Evolutionary conservation across 2,113 vertebrate species (phyloP).

Genomic region (Narcine bancroftii): DNA sequence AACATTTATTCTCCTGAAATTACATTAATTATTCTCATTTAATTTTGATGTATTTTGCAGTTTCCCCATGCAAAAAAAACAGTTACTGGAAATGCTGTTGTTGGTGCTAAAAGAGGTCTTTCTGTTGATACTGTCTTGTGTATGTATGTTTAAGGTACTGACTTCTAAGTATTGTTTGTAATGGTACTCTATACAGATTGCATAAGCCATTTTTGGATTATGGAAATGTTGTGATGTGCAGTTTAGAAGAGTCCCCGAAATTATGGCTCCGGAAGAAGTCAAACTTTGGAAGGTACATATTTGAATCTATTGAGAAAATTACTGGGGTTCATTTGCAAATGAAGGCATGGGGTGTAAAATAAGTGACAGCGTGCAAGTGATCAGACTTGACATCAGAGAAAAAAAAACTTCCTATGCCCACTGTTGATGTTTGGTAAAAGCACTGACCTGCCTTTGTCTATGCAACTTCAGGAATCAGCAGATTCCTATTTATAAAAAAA

Average conservation of each 20-base stretch:
- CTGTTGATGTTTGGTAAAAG: no score
- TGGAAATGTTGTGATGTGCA: slow-evolving; percentile 69
- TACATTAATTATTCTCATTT: neutral
- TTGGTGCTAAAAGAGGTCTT: neutral
- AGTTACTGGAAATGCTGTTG: neutral
- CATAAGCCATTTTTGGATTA: slow-evolving; percentile 79
- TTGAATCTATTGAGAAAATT: neutral
- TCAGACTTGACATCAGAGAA: no score
- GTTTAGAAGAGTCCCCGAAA: slow-evolving; percentile 68
- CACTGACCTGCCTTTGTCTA: no score
- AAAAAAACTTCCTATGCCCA: no score
- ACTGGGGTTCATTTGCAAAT: neutral
- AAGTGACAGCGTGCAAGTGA: neutral
- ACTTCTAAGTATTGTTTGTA: neutral
- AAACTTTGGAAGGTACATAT: slow-evolving; percentile 82
- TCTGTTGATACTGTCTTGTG: neutral
- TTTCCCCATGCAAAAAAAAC: neutral
- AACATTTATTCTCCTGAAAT: neutral
- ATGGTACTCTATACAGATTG: slow-evolving; percentile 52
- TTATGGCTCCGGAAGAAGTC: slow-evolving; percentile 72
- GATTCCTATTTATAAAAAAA: no score
- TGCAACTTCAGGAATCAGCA: no score
- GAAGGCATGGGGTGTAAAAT: neutral
- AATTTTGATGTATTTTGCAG: neutral
- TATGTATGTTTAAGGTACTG: neutral